Percentiles rank a stretch among this genome's conserved stretches.
These are phyloP conservation scores for Melanotus villosus DNA, from an alignment of 2,888 invertebrate genomes.

Conservation along the genomic window DNA sequence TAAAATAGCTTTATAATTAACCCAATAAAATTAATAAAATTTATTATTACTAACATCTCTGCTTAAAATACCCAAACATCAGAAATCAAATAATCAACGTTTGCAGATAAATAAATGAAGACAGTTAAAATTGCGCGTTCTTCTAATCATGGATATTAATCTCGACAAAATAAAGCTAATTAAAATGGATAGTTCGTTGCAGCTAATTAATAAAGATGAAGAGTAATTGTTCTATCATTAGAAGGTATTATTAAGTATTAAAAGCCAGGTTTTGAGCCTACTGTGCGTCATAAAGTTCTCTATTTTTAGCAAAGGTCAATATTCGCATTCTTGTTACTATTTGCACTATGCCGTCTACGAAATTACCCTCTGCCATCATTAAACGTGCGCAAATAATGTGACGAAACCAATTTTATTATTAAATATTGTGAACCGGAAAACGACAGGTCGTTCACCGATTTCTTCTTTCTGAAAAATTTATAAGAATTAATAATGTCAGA, in stretches of 20 bases:
- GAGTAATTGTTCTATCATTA: conserved; percentile 11
- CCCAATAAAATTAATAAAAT: too few species aligned
- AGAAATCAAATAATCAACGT: too few species aligned
- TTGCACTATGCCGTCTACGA: conserved; percentile 21
- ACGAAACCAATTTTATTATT: background rate
- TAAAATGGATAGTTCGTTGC: background rate
- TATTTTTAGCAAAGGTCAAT: conserved; percentile 40
- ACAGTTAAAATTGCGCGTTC: too few species aligned
- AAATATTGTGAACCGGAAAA: too few species aligned
- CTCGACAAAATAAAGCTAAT: conserved; percentile 3
- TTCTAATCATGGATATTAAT: too few species aligned
- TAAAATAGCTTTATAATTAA: too few species aligned
- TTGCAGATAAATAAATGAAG: too few species aligned
- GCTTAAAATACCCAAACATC: too few species aligned
- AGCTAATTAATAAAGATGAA: conserved; percentile 15
- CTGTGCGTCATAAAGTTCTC: conserved; percentile 18
- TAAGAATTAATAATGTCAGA: too few species aligned
- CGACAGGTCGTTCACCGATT: too few species aligned
- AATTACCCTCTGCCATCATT: conserved; percentile 17
- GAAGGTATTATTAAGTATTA: background rate
- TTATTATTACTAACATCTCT: too few species aligned
- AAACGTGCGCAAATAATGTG: background rate
- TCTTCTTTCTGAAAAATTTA: too few species aligned
- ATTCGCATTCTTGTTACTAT: conserved; percentile 32
- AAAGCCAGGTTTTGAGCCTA: conserved; percentile 1